A percentile compares a stretch with the other conserved stretches of the same genome.
These are phyloP conservation scores for Lytechinus pictus DNA, from an alignment of 35 echinoderm and acorn worm genomes.

Conservation along the genomic window DNA sequence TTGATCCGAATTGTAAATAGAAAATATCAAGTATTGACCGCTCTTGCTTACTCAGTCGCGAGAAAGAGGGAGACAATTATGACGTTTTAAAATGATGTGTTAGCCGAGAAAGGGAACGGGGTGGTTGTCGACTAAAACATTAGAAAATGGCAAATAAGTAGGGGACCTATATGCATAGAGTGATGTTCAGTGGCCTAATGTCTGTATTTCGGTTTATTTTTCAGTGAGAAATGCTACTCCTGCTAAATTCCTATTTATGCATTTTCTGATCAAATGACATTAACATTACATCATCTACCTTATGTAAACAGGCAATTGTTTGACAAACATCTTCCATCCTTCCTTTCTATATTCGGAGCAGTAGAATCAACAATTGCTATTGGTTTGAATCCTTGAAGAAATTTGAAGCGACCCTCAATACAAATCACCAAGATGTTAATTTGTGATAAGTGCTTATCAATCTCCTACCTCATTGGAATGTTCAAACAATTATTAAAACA, in stretches of 20 bases:
- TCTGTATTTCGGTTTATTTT: not conserved
- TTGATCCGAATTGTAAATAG: constrained; percentile 47
- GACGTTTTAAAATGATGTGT: not conserved
- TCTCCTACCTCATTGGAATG: not conserved
- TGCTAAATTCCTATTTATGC: not conserved
- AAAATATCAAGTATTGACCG: constrained; percentile 51
- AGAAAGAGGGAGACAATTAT: not conserved
- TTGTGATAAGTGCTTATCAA: not conserved
- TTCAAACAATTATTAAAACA: not conserved
- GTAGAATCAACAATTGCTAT: not conserved
- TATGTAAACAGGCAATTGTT: constrained; percentile 37
- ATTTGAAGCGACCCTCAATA: not conserved
- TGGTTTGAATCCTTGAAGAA: not conserved
- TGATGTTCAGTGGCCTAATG: not conserved
- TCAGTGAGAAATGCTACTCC: not conserved
- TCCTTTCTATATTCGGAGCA: not conserved
- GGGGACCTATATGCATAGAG: not conserved
- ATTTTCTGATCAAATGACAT: not conserved
- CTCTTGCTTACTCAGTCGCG: not conserved
- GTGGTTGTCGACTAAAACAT: not conserved
- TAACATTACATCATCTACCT: not conserved
- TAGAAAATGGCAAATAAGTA: not conserved
- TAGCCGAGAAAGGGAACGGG: not conserved
- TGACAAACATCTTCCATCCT: not conserved
- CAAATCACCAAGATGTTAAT: not conserved